phyloP scores from a whole-genome alignment of 2,797 vertebrate genomes.

The Crax fasciolata region DNA sequence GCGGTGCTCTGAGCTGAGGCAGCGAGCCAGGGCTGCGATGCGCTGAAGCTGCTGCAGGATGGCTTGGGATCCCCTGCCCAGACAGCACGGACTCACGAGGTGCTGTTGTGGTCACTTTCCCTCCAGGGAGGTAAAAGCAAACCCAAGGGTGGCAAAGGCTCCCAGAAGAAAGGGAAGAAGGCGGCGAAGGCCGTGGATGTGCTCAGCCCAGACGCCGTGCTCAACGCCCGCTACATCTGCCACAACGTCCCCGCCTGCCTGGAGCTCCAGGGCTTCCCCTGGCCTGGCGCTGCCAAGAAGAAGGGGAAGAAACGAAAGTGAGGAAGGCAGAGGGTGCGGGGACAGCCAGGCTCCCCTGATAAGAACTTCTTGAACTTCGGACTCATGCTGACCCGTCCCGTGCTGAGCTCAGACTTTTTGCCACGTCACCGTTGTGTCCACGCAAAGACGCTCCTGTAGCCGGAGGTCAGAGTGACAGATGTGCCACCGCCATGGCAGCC shows the following conservation, averaged over 20 bases:
- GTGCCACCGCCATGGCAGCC: neutral
- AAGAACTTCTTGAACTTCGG: neutral
- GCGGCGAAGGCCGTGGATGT: no score
- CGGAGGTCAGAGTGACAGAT: neutral
- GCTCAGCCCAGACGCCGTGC: conserved; percentile 87
- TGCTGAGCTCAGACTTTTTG: neutral
- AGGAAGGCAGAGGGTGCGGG: neutral
- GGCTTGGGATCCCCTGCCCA: no score
- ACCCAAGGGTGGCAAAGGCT: no score
- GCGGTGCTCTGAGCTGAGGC: no score
- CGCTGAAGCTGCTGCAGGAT: no score
- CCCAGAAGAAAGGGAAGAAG: no score
- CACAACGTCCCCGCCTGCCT: conserved; percentile 90
- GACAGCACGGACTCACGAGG: no score
- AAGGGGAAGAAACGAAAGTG: conserved; percentile 83
- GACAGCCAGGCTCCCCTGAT: accelerated
- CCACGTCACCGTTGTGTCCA: accelerated
- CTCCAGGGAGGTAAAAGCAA: no score
- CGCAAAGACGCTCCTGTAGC: neutral
- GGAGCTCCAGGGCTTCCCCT: conserved; percentile 85
- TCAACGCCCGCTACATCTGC: conserved; percentile 90
- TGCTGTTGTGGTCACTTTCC: no score
- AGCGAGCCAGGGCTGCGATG: no score
- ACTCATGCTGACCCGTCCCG: neutral
- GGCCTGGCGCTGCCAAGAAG: conserved; percentile 83